Percentiles rank a stretch among this genome's conserved stretches.
Conservation (phyloP, 1,140 invertebrate genomes). For the Dendrolimus kikuchii region DNA sequence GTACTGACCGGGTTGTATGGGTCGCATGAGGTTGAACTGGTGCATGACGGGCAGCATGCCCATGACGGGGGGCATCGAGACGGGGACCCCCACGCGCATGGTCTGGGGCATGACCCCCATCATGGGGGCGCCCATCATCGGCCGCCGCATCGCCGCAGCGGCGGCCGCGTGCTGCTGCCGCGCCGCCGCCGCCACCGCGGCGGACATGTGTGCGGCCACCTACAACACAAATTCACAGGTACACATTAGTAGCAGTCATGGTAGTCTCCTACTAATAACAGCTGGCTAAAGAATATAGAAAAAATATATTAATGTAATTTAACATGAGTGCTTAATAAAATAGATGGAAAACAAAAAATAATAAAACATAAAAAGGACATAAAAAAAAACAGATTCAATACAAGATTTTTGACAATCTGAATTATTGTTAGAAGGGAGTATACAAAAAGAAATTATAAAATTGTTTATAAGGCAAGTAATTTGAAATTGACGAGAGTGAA, state of each 20-base stretch:
- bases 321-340: no score
- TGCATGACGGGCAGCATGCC: slow-evolving; percentile 78
- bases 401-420: no score
- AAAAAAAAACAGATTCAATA: no score
- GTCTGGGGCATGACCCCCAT: slow-evolving; percentile 37
- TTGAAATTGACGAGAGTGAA: no score
- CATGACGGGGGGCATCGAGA: slow-evolving; percentile 50
- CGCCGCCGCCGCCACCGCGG: slow-evolving; percentile 49
- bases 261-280: no score
- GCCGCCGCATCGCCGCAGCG: slow-evolving; percentile 22
- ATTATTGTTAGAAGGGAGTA: no score
- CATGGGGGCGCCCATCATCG: slow-evolving; percentile 44
- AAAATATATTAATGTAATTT: no score
- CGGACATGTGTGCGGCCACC: slow-evolving; percentile 62
- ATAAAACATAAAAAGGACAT: no score
- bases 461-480: no score
- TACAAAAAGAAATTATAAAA: no score
- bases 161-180: slow-evolving; percentile 36
- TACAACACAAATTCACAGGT: slow-evolving; percentile 19
- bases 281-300: no score
- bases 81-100: slow-evolving; percentile 57
- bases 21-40: slow-evolving; percentile 83
- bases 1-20: slow-evolving; percentile 70
- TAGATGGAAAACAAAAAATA: no score
- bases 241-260: neutral